Evolutionary conservation across 2,113 vertebrate species (phyloP), one percentile per base, ranked within the genome.

Genomic region (Cinclus cinclus): DNA sequence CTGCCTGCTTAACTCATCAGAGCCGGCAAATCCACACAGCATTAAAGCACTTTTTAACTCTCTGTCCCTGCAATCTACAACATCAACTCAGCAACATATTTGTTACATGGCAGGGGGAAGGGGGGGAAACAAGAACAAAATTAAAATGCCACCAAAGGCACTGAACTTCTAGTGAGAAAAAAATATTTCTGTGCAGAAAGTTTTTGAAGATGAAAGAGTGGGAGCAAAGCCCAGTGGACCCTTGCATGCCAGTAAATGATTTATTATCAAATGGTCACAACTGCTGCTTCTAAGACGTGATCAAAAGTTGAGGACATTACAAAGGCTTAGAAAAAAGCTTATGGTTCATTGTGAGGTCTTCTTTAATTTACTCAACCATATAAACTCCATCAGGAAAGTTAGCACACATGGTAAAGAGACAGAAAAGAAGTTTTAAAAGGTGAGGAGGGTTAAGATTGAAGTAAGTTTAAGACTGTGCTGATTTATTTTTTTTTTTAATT

Each of bases 131-230:
- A 44, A 63, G 6, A 39, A 50, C 13, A n/a, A 42, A 46, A 35
- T 4, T 59, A 65, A 44, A 62, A 62, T 21, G 9, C 31, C 76
- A 91, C 31, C 81, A 69, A 93, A 82, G 73, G 55, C 39, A 44
- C 59, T 79, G 73, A 93, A 70, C 56, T 95, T 95, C 80, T 78
- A 87, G 56, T 84, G 89, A 95, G 90, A 95, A 96, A 95, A 83
- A 95, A 97, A 96, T 64, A 94, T 82, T 97, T 97, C 49, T 87
- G 76, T 92, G 90, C 75, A 33, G 41, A 88, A n/a, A 92, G 80
- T 93, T 97, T 65, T 94, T 97, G 93, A 96, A 92, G 96, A 97
- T 97, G 89, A 97, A 94, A 90, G 81, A 96, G 50, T 81, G 77
- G 92, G 87, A 97, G 89, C 84, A 95, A 96, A 93, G 90, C 90